phyloP scores from a whole-genome alignment of 2,113 vertebrate species.

The Lophotis ruficrista region DNA sequence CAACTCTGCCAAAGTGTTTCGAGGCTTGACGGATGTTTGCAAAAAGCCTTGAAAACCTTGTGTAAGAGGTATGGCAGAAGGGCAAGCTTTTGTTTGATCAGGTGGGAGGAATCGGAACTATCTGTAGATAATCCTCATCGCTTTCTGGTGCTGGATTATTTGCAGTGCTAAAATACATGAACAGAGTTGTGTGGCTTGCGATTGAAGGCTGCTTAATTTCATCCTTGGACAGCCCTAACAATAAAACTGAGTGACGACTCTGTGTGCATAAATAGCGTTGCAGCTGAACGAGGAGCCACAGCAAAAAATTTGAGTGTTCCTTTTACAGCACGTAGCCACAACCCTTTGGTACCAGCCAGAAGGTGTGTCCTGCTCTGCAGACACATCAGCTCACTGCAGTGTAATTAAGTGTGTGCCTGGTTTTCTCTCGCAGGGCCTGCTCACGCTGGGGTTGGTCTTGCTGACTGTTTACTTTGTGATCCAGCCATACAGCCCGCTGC shows the following conservation, averaged over 20 bases:
- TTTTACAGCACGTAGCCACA: not conserved
- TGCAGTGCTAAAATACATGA: not conserved
- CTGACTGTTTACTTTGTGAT: constrained; percentile 84
- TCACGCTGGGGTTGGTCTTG: constrained; percentile 84
- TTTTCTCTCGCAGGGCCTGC: constrained; percentile 76
- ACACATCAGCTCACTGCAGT: not conserved
- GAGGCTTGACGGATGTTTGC: constrained; percentile 23
- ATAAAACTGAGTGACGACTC: not conserved
- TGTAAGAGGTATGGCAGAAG: not conserved
- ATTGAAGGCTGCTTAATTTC: not conserved
- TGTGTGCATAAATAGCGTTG: not conserved
- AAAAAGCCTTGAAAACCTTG: not conserved
- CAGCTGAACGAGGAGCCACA: not conserved
- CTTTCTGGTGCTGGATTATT: not conserved
- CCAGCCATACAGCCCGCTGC: constrained; percentile 81
- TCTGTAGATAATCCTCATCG: not conserved
- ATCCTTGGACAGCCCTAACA: not conserved
- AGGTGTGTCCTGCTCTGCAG: not conserved
- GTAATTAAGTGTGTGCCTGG: not conserved
- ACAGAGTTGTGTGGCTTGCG: not conserved
- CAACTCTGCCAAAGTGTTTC: constrained; percentile 11
- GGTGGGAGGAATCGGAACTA: not conserved
- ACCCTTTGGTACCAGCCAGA: not conserved
- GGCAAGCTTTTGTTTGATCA: not conserved
- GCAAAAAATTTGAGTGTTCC: not conserved